Evolutionary conservation across 2,888 invertebrate species (phyloP).

Genomic region (Dicycla oo): DNA sequence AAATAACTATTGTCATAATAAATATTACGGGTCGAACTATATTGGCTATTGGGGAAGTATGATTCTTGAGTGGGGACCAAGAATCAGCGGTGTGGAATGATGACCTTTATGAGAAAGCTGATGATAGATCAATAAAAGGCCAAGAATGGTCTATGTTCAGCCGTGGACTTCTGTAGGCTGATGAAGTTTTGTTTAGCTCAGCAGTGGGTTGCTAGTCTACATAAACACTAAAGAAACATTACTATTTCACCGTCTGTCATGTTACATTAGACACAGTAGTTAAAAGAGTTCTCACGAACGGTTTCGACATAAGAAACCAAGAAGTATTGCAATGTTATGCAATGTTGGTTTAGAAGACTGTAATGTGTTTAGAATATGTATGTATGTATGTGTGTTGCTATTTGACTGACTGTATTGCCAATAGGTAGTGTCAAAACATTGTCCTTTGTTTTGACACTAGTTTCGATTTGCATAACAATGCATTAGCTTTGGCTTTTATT

Average conservation of each 20-base stretch:
- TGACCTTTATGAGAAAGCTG: no score
- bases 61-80: neutral
- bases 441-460: conserved; percentile 24
- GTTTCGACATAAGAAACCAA: conserved; percentile 48
- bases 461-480: conserved; percentile 49
- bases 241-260: conserved; percentile 14
- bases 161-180: neutral
- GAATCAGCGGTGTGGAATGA: neutral
- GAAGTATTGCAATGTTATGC: conserved; percentile 49
- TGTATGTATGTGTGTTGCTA: conserved; percentile 24
- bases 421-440: conserved; percentile 21
- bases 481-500: conserved; percentile 13
- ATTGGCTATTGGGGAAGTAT: neutral
- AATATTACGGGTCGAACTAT: neutral
- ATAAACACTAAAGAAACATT: neutral
- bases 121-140: neutral
- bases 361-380: conserved; percentile 50
- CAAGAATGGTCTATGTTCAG: neutral
- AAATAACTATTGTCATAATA: no score
- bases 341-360: conserved; percentile 45
- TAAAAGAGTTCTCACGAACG: conserved; percentile 54
- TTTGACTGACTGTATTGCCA: conserved; percentile 22
- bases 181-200: neutral
- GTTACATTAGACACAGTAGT: conserved; percentile 37
- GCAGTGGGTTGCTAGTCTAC: neutral